A percentile compares a stretch with the other conserved stretches of the same genome.
These are phyloP conservation scores for Porites rus DNA, from an alignment of 92 coral and sea anemone species.

Conservation along the genomic window DNA sequence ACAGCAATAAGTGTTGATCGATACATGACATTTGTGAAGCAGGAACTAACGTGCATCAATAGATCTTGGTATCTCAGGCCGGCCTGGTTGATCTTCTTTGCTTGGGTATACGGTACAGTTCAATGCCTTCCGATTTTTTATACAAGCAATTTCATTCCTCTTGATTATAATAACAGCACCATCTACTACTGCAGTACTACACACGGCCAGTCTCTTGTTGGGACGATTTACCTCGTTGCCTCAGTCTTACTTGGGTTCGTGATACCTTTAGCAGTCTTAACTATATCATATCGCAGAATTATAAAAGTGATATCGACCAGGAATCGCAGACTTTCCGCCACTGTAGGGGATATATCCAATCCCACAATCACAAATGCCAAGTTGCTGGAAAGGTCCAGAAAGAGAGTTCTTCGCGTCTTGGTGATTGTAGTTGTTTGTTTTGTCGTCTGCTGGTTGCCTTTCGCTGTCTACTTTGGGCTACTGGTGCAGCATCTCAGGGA, in stretches of 20 bases:
- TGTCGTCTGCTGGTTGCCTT: conserved; percentile 70
- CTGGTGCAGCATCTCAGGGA: conserved; percentile 51
- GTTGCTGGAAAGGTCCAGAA: conserved; percentile 51
- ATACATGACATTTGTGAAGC: conserved; percentile 75
- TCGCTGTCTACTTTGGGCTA: conserved; percentile 67
- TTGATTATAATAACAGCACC: conserved; percentile 39
- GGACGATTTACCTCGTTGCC: conserved; percentile 37
- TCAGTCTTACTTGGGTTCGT: conserved; percentile 60
- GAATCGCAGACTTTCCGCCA: conserved; percentile 26
- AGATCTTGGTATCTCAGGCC: conserved; percentile 62
- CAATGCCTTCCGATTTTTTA: conserved; percentile 63
- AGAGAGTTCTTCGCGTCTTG: conserved; percentile 57
- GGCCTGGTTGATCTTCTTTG: conserved; percentile 59
- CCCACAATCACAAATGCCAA: conserved; percentile 13
- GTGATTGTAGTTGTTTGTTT: conserved; percentile 58
- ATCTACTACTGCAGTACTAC: conserved; percentile 75
- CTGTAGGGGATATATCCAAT: background rate
- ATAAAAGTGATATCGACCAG: conserved; percentile 67
- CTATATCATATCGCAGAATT: conserved; percentile 50
- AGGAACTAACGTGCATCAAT: conserved; percentile 34
- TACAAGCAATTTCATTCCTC: conserved; percentile 34
- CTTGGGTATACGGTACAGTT: conserved; percentile 68
- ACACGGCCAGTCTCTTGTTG: conserved; percentile 55
- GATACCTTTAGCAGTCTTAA: conserved; percentile 59
- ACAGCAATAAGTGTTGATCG: conserved; percentile 80